These are phyloP conservation scores for Bolborhynchus lineola DNA, from an alignment of 2,113 vertebrate genomes.

Conservation along the genomic window DNA sequence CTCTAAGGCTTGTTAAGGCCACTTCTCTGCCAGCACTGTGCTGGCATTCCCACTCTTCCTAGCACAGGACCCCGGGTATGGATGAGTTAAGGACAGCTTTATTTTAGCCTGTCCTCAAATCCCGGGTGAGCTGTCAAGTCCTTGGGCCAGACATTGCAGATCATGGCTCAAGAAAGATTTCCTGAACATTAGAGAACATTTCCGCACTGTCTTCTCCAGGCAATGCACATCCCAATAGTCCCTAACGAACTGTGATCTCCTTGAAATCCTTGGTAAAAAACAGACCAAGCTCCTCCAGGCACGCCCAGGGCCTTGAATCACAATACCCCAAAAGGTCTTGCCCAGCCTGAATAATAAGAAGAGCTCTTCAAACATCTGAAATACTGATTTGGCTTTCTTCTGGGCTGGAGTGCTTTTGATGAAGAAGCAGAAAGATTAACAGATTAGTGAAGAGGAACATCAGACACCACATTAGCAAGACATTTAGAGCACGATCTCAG, in stretches of 20 bases:
- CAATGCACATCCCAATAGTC: background rate
- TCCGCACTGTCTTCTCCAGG: background rate
- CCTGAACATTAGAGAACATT: background rate
- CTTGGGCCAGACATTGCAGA: background rate
- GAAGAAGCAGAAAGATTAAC: conserved; percentile 17
- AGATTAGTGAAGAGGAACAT: conserved; percentile 23
- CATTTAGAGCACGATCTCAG: background rate
- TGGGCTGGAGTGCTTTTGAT: conserved; percentile 11
- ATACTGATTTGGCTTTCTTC: background rate
- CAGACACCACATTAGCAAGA: conserved; percentile 15
- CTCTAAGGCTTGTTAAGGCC: background rate
- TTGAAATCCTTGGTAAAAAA: background rate
- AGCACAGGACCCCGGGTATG: background rate
- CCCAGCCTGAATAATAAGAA: conserved; percentile 17
- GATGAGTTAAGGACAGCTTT: background rate
- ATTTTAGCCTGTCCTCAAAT: background rate
- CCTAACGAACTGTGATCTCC: background rate
- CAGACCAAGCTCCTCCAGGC: background rate
- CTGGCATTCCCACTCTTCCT: background rate
- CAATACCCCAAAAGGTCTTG: background rate
- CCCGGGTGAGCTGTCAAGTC: background rate
- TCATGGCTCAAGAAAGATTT: background rate
- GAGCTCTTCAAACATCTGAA: conserved; percentile 21
- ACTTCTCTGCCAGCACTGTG: background rate
- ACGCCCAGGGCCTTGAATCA: background rate